Conservation (phyloP, 2,888 invertebrate genomes). For the Lissonota sp. region DNA sequence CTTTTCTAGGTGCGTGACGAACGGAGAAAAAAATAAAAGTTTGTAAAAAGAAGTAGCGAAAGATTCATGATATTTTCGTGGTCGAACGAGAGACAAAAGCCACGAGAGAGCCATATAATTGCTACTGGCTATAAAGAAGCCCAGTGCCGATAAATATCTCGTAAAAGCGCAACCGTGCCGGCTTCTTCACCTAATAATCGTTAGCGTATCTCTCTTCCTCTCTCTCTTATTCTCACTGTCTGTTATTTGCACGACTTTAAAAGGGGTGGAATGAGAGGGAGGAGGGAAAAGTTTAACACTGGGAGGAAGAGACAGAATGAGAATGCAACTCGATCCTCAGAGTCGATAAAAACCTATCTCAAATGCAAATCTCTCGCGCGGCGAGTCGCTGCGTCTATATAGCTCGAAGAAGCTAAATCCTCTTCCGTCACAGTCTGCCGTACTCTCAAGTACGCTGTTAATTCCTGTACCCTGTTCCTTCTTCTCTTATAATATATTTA, state of each 20-base stretch:
- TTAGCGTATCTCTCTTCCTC: conserved; percentile 43
- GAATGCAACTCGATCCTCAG: conserved; percentile 41
- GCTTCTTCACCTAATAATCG: conserved; percentile 67
- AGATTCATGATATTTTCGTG: neutral
- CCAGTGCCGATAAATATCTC: conserved; percentile 64
- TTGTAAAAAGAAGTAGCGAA: neutral
- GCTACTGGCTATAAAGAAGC: conserved; percentile 62
- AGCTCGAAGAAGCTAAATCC: conserved; percentile 43
- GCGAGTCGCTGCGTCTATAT: conserved; percentile 44
- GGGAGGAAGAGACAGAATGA: conserved; percentile 13
- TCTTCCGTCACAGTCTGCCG: conserved; percentile 33
- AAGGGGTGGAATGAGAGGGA: conserved; percentile 20
- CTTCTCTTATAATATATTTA: conserved; percentile 37
- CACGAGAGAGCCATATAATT: conserved; percentile 53
- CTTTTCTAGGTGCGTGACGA: too few relatives aligned
- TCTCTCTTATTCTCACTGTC: neutral
- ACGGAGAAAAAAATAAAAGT: neutral
- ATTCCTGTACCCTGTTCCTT: conserved; percentile 10
- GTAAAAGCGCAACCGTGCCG: conserved; percentile 65
- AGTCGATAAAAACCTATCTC: conserved; percentile 65
- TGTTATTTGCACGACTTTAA: conserved; percentile 44
- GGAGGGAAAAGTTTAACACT: conserved; percentile 11
- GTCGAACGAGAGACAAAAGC: conserved; percentile 8
- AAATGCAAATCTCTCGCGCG: conserved; percentile 58
- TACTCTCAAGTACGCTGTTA: conserved; percentile 13